Evolutionary conservation across 2,888 invertebrate genomes (phyloP).

Genomic region (Smittia aterrima): DNA sequence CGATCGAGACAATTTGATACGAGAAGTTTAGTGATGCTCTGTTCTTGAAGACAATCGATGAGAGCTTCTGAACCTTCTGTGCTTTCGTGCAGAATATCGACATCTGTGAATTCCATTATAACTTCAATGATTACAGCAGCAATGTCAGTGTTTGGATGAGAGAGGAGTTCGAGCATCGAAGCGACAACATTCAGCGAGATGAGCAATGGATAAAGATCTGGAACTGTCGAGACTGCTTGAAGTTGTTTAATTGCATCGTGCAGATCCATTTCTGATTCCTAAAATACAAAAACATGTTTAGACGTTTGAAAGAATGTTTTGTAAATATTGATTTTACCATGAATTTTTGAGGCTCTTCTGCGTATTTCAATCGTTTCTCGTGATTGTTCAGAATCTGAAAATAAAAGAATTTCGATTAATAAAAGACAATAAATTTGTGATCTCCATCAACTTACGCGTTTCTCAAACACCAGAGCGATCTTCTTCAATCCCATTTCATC

Average conservation of each 20-base stretch:
- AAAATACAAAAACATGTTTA: no score
- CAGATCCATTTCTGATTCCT: conserved; percentile 77
- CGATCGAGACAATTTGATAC: conserved; percentile 86
- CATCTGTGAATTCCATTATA: conserved; percentile 87
- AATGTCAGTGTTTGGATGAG: conserved; percentile 89
- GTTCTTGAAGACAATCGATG: conserved; percentile 82
- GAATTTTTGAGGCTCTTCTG: conserved; percentile 86
- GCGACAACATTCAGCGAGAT: conserved; percentile 87
- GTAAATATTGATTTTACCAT: conserved; percentile 4
- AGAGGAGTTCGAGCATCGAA: conserved; percentile 85
- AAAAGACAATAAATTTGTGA: no score
- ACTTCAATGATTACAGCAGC: conserved; percentile 58
- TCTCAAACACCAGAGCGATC: conserved; percentile 89
- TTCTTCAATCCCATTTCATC: conserved; percentile 87
- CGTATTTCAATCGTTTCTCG: conserved; percentile 97
- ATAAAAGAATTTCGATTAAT: no score
- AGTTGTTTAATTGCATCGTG: conserved; percentile 85
- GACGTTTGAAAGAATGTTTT: background rate
- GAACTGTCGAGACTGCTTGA: conserved; percentile 91
- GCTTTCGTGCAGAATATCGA: conserved; percentile 92
- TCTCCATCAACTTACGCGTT: no score
- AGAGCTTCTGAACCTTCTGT: conserved; percentile 86
- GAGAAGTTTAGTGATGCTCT: conserved; percentile 84
- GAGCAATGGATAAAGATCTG: conserved; percentile 88
- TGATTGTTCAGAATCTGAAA: conserved; percentile 89